Evolutionary conservation across 2,888 invertebrate species (phyloP), one percentile per base, ranked within the genome.

Genomic region (Meloe dianella): DNA sequence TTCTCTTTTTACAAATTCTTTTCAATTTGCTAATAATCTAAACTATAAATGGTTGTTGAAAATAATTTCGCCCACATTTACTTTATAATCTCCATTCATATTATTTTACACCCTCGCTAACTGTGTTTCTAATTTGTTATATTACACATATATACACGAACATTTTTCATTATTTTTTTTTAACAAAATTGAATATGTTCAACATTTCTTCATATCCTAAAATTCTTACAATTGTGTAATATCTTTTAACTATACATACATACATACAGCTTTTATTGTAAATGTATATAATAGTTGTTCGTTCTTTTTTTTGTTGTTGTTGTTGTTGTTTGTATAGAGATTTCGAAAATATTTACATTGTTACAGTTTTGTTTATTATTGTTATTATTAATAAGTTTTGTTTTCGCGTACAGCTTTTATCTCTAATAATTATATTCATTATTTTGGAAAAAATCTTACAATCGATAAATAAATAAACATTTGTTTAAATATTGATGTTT

Each of bases 31-130:
- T 41, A 41, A 41, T 41, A 41, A n/a, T n/a, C n/a, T 41, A 12
- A 35, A 65, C 73, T 71, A 60, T 72, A 70, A 65, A 70, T 62
- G 68, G 67, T 64, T 30, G 65, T 70, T 69, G 69, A 71, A 67
- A 41, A 41, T 17, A 41, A 70, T 66, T 70, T 66, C 71, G 70
- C 71, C 73, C 70, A 73, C 73, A 60, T 60, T 41, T 63, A 17
- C 29, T n/a, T 32, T 35, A 65, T 65, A n/a, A 70, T 67, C 63
- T 59, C 66, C 69, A 62, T 57, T 67, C 65, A 54, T 41, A 41
- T 41, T 41, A 41, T 41, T 41, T 66, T 68, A 65, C 72, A 65
- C 70, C 67, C 71, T 57, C 70, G 62, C 61, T 35, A 63, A 64
- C 32, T 58, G 32, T 38, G 29, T 57, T 61, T 65, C 65, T 32